Evolutionary conservation across 2,113 vertebrate species (phyloP).

Genomic region (Apaloderma vittatum): DNA sequence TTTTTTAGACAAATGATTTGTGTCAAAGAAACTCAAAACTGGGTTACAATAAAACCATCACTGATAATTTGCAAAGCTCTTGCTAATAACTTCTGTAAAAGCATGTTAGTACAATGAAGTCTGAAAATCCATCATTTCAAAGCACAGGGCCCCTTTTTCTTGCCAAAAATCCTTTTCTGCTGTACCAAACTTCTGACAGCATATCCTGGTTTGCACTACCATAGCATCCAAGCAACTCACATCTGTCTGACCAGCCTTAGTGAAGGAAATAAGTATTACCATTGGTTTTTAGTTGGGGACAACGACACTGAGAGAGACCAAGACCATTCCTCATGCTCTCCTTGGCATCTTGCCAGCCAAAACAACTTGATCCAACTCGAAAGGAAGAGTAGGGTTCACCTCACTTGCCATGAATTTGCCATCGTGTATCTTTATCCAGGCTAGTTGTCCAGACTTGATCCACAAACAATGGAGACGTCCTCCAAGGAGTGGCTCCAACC

Average conservation of each 20-base stretch:
- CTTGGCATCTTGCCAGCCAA: neutral
- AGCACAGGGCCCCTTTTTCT: neutral
- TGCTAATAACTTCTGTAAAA: slow-evolving; percentile 10
- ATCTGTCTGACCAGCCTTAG: neutral
- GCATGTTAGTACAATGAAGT: neutral
- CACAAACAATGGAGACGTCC: neutral
- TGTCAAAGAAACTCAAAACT: neutral
- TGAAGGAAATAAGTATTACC: neutral
- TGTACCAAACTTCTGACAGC: neutral
- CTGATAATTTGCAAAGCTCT: slow-evolving; percentile 22
- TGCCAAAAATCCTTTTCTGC: slow-evolving; percentile 26
- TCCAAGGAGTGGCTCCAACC: neutral
- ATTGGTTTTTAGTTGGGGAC: neutral
- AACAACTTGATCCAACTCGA: neutral
- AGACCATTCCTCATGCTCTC: neutral
- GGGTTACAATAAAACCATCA: slow-evolving; percentile 9
- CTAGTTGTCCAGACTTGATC: neutral
- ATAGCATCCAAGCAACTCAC: neutral
- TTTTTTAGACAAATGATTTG: slow-evolving; percentile 12
- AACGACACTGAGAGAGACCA: neutral
- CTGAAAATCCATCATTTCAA: slow-evolving; percentile 23
- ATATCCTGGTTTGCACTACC: neutral
- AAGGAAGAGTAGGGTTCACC: neutral
- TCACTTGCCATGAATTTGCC: neutral
- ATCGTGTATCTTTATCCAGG: neutral